These are phyloP conservation scores for Coleophora deauratella DNA, from an alignment of 2,888 invertebrate genomes.

Conservation along the genomic window DNA sequence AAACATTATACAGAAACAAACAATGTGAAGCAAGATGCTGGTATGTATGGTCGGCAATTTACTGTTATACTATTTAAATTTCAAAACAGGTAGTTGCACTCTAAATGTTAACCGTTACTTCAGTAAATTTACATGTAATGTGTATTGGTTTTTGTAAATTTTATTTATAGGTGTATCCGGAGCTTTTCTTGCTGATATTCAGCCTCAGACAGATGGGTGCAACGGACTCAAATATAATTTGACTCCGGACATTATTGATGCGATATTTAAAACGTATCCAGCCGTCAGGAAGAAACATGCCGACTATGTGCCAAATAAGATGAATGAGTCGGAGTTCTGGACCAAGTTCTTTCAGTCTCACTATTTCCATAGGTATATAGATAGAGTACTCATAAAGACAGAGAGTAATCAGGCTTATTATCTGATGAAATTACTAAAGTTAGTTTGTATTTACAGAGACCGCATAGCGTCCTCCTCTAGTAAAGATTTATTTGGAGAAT, in stretches of 20 bases:
- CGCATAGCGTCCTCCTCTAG: constrained; percentile 87
- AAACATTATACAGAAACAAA: constrained; percentile 83
- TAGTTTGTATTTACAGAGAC: constrained; percentile 66
- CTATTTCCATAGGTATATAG: constrained; percentile 89
- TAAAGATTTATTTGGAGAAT: constrained; percentile 98
- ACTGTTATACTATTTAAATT: too few species aligned
- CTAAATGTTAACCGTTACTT: too few species aligned
- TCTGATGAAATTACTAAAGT: not conserved
- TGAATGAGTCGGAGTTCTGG: constrained; percentile 99
- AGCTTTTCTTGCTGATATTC: constrained; percentile 91
- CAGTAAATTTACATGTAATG: too few species aligned
- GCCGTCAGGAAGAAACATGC: constrained; percentile 97
- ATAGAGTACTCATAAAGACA: not conserved
- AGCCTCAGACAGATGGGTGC: constrained; percentile 97
- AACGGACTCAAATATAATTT: constrained; percentile 98
- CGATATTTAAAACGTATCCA: constrained; percentile 99
- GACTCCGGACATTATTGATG: constrained; percentile 96
- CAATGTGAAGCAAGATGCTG: constrained; percentile 88
- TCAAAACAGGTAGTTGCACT: too few species aligned
- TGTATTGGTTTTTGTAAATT: constrained; percentile 3
- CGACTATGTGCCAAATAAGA: constrained; percentile 95
- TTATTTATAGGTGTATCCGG: constrained; percentile 77
- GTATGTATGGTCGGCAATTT: constrained; percentile 44
- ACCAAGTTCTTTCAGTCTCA: constrained; percentile 99
- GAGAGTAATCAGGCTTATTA: not conserved